These are phyloP conservation scores for Sorex fumeus DNA, from an alignment of 2,113 vertebrate genomes.

Conservation along the genomic window DNA sequence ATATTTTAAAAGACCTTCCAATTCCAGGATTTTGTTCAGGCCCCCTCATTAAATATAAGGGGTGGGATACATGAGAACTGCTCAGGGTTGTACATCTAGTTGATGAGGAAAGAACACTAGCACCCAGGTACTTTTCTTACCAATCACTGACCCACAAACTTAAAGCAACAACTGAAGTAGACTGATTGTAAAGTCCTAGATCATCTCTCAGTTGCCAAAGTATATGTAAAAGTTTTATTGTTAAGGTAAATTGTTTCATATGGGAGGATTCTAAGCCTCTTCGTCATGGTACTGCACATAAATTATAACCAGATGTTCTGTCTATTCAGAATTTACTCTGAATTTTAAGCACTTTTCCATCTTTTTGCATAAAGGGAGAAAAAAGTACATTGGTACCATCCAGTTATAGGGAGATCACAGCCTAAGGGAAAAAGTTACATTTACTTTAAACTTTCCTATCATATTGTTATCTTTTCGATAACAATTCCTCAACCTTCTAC, in stretches of 20 bases:
- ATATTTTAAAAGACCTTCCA: background rate
- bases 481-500: background rate
- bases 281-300: background rate
- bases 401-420: constrained; percentile 20
- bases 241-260: constrained; percentile 2
- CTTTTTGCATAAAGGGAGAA: constrained; percentile 53
- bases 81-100: background rate
- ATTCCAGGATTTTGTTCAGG: background rate
- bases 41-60: background rate
- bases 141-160: background rate
- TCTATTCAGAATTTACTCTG: constrained; percentile 44
- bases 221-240: background rate
- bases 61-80: background rate
- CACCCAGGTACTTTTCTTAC: background rate
- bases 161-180: constrained; percentile 21
- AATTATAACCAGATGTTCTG: constrained; percentile 45
- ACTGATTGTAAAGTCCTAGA: background rate
- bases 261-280: background rate
- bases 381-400: constrained; percentile 42
- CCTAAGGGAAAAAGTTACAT: background rate
- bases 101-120: background rate
- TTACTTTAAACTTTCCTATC: background rate
- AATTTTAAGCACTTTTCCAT: constrained; percentile 21
- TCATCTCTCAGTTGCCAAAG: background rate
- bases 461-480: constrained; percentile 44